Percentiles rank a stretch among this genome's conserved stretches.
These are phyloP conservation scores for Botia kubotai DNA, from an alignment of 2,797 vertebrate species.

Conservation along the genomic window DNA sequence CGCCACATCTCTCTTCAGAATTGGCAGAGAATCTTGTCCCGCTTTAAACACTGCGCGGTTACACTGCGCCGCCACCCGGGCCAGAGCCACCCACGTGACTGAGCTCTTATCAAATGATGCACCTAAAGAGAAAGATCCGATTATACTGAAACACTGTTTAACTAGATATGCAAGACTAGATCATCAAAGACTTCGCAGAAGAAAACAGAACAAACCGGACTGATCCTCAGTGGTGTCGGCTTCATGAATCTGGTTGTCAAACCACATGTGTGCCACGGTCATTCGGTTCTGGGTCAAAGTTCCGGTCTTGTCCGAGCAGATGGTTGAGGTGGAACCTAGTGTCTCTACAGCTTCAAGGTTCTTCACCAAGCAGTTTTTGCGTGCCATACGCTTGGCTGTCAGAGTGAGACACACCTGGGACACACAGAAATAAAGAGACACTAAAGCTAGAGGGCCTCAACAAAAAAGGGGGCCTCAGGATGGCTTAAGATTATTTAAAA, in stretches of 20 bases:
- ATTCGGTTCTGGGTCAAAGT: conserved; percentile 95
- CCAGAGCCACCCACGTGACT: conserved; percentile 79
- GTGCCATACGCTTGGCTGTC: conserved; percentile 92
- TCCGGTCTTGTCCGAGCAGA: conserved; percentile 93
- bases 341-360: conserved; percentile 93
- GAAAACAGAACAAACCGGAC: conserved; percentile 78
- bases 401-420: conserved; percentile 89
- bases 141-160: conserved; percentile 13
- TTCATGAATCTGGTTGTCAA: conserved; percentile 96
- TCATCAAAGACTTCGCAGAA: neutral
- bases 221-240: conserved; percentile 93
- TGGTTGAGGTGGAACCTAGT: conserved; percentile 92
- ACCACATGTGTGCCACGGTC: conserved; percentile 96
- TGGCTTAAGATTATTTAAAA: no score
- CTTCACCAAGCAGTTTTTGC: conserved; percentile 93
- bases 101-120: conserved; percentile 85
- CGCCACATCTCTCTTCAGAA: conserved; percentile 87
- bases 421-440: neutral
- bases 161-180: conserved; percentile 2
- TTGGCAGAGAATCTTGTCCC: conserved; percentile 79
- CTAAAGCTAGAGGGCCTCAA: no score
- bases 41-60: conserved; percentile 84
- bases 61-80: conserved; percentile 81
- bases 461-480: no score
- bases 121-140: conserved; percentile 63